Base-by-base conservation (phyloP, 1,140 invertebrate species). In the Lerema accius region DNA sequence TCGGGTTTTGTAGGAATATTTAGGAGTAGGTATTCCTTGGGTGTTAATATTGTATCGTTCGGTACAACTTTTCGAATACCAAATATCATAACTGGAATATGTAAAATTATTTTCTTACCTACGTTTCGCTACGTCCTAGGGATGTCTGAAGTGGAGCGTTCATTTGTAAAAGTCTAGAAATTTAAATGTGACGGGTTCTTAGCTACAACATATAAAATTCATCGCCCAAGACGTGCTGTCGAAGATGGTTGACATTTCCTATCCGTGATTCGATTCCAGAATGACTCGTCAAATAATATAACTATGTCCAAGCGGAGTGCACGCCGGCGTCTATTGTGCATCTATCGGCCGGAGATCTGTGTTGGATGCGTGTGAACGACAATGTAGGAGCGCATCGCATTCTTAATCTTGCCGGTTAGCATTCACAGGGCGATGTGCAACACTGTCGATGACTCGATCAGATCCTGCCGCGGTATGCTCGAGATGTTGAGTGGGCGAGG, bases 321-420 rank as follows among this genome's bases (percentile, higher is more conserved):
- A 26, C n/a, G 50, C 50, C 51, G 51, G 51, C 39, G 37, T 42
- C 37, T 42, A 50, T 50, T 50, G 48, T 53, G 37, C 17, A 26
- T 40, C 58, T 80, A 82, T 84, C 75, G 58, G 56, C 53, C 58
- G 43, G 61, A 62, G 72, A 81, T 79, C 73, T 65, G 67, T 63
- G 67, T 59, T 69, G 64, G 69, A 70, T 66, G 70, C 71, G 75
- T 80, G 73, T 79, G 82, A 81, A 80, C 75, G 75, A 72, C 77
- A 71, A 68, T 65, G 63, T 67, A 71, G 39, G 61, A 78, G 65
- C 73, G 72, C 73, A 71, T 74, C 73, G 80, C 78, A 80, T 79
- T 74, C 78, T 73, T 85, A 82, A 85, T 82, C 80, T n/a, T 71
- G 53, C 59, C 73, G 62, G 61, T 5, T 83, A 69, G 67, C 69